Evolutionary conservation across 2,113 vertebrate genomes (phyloP).

Genomic region (Fukomys damarensis): DNA sequence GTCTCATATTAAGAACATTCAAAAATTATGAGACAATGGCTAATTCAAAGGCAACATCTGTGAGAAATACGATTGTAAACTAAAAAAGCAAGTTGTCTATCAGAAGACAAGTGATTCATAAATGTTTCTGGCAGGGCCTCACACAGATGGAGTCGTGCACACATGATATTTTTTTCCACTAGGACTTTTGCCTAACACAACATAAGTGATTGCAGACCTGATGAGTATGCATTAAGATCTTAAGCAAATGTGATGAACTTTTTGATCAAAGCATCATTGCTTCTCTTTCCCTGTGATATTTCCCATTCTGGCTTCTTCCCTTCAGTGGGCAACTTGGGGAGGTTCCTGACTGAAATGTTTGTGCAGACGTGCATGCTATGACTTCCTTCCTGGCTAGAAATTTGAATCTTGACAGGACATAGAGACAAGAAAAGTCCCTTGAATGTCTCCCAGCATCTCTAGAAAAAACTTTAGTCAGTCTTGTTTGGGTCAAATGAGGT

Average conservation of each 20-base stretch:
- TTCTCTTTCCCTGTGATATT: constrained; percentile 25
- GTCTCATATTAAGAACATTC: constrained; percentile 73
- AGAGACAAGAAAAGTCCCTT: background rate
- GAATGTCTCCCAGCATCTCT: constrained; percentile 17
- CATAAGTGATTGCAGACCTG: constrained; percentile 78
- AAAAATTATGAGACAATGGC: constrained; percentile 77
- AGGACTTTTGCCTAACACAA: constrained; percentile 76
- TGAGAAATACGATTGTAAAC: constrained; percentile 83
- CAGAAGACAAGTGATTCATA: constrained; percentile 81
- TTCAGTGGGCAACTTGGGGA: constrained; percentile 55
- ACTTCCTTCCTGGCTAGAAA: constrained; percentile 30
- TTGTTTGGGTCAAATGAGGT: background rate
- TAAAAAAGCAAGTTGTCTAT: constrained; percentile 78
- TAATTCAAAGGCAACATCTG: constrained; percentile 82
- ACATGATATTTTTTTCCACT: constrained; percentile 72
- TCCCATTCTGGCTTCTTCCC: constrained; percentile 40
- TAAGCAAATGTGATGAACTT: constrained; percentile 75
- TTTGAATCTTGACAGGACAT: constrained; percentile 57
- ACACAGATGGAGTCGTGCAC: constrained; percentile 72
- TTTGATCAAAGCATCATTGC: constrained; percentile 70
- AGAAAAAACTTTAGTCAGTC: background rate
- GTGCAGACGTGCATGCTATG: constrained; percentile 66
- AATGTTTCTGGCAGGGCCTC: constrained; percentile 83
- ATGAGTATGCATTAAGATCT: constrained; percentile 12
- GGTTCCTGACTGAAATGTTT: constrained; percentile 64